phyloP scores from a whole-genome alignment of 1,140 invertebrate genomes.

The Heliconius eleuchia region DNA sequence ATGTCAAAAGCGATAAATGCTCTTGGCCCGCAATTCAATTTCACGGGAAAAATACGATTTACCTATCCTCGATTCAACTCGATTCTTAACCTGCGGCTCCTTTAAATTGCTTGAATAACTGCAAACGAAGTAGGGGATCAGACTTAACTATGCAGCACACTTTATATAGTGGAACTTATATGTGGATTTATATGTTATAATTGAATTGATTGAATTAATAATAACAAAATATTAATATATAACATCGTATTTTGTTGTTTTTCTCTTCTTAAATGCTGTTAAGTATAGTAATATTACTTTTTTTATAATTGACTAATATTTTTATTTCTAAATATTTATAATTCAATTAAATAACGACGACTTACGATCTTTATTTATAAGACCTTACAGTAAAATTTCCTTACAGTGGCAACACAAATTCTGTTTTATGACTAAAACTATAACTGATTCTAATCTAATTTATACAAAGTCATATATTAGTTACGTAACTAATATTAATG shows the following conservation, averaged over 20 bases:
- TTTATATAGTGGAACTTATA: not conserved
- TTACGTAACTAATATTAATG: too few species aligned
- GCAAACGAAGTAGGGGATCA: not conserved
- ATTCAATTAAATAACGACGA: not conserved
- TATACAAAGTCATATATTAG: too few species aligned
- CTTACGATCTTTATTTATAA: not conserved
- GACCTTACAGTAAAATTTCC: not conserved
- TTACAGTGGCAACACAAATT: not conserved
- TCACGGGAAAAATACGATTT: constrained; percentile 1
- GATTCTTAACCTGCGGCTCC: not conserved
- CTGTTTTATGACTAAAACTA: too few species aligned
- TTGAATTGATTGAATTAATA: not conserved
- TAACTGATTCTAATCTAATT: too few species aligned
- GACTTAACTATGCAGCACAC: not conserved
- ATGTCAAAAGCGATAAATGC: not conserved
- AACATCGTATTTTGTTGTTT: not conserved
- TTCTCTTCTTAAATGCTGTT: not conserved
- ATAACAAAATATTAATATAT: not conserved
- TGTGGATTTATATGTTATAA: not conserved
- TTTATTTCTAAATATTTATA: not conserved
- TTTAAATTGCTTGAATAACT: not conserved
- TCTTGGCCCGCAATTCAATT: not conserved
- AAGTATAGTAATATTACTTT: not conserved
- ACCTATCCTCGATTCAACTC: not conserved
- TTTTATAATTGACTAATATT: not conserved